Evolutionary conservation across 2,797 vertebrate genomes (phyloP), one percentile per base, ranked within the genome.

Genomic region (Epinephelus malabaricus): DNA sequence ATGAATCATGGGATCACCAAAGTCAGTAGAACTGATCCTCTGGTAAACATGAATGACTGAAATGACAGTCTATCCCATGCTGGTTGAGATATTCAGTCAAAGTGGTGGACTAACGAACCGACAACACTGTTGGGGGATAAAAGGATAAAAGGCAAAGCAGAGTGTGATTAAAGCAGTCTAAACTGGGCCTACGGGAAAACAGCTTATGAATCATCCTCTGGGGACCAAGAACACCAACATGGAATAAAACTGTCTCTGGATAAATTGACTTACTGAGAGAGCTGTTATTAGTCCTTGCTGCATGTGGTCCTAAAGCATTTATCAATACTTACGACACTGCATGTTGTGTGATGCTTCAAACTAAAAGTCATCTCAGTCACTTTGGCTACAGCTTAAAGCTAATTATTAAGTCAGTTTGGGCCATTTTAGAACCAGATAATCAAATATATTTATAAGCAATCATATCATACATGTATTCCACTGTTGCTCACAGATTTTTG

Each of bases 391-490:
- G 21, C 46, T 70, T 27, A 8, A 19, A 68, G 46, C 21, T 4
- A 27, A 59, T 54, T 12, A 53, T 54, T 17, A 17, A 3, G 17
- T 61, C n/a, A 30, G 6, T 23, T n/a, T 21, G n/a, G 15, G 25
- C 2, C 3, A n/a, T 45, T 63, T 70, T 19, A 15, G n/a, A 72
- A 12, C 13, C 53, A 45, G 30, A 71, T 62, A 76, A 67, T 66
- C 13, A 47, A 51, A 75, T 14, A 2, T 11, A 55, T 73, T 69
- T 69, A 64, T 6, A 73, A 64, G 14, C 27, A 58, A 72, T 76
- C 40, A 47, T n/a, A 17, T 38, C 38, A 74, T 56, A 46, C 27
- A 40, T 43, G 49, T 47, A 60, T 65, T 71, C 21, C 40, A 43
- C 34, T 34, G 34, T 34, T 49, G 54, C 23, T 59, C 14, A 62